phyloP scores from a whole-genome alignment of 1,140 invertebrate species.

The Pogonognathellus flavescens region DNA sequence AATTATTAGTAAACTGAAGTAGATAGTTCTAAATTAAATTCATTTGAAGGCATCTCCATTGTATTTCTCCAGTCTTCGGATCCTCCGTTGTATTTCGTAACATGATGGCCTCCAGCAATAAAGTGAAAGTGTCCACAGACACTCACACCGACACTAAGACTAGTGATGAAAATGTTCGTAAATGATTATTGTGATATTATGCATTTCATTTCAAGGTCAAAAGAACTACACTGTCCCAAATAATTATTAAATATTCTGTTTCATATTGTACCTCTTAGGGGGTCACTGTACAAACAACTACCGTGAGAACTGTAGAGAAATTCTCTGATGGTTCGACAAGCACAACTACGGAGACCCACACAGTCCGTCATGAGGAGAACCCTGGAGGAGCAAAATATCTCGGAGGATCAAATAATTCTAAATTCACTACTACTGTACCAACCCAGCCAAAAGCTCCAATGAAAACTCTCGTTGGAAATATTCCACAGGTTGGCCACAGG shows the following conservation, averaged over 20 bases:
- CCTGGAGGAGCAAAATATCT: neutral
- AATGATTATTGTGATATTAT: neutral
- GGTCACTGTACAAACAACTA: slow-evolving; percentile 58
- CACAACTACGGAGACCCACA: slow-evolving; percentile 59
- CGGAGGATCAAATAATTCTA: slow-evolving; percentile 26
- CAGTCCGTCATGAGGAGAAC: slow-evolving; percentile 41
- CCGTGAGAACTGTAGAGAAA: slow-evolving; percentile 59
- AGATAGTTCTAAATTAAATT: neutral
- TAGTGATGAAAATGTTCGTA: neutral
- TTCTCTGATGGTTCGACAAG: slow-evolving; percentile 56
- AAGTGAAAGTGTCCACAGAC: slow-evolving; percentile 8
- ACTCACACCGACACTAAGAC: slow-evolving; percentile 8
- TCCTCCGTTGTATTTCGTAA: neutral
- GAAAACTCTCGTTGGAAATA: neutral
- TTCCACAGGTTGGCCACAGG: neutral
- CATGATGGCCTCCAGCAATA: neutral
- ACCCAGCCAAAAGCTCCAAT: neutral
- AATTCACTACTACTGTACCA: neutral
- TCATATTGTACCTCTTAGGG: slow-evolving; percentile 58
- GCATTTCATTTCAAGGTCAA: neutral
- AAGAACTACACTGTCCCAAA: too few species aligned
- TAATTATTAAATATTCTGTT: neutral
- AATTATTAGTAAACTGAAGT: too few species aligned
- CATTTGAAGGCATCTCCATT: neutral
- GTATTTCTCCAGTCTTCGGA: too few species aligned